phyloP scores from a whole-genome alignment of 2,797 vertebrate species.

The Craterocephalus amniculus region DNA sequence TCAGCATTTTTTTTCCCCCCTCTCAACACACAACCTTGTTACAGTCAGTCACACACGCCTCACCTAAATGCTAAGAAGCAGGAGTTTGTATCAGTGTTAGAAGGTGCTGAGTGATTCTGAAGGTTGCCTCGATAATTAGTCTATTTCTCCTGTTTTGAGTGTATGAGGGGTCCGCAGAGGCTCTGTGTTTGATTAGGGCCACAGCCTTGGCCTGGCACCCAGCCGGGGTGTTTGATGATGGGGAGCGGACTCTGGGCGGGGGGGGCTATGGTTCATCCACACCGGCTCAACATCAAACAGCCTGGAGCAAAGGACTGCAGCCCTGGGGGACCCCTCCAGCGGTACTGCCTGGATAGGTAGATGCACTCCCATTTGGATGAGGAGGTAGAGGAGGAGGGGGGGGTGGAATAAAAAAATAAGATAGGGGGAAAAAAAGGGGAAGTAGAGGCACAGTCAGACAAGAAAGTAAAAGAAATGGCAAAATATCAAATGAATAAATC shows the following conservation, averaged over 20 bases:
- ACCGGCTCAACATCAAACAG: conserved; percentile 77
- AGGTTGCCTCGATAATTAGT: conserved; percentile 75
- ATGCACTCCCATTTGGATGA: conserved; percentile 56
- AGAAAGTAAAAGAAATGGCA: conserved; percentile 7
- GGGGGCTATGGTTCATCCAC: conserved; percentile 68
- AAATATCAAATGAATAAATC: conserved; percentile 3
- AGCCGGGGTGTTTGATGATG: conserved; percentile 73
- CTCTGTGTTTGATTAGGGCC: conserved; percentile 77
- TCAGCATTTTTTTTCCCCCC: not conserved
- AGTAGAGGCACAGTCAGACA: conserved; percentile 1
- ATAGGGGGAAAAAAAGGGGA: not conserved
- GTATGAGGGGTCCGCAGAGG: conserved; percentile 59
- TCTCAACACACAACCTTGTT: conserved; percentile 9
- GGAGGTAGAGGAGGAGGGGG: conserved; percentile 2
- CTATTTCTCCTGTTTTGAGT: conserved; percentile 62
- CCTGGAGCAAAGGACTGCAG: conserved; percentile 77
- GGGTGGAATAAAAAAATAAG: conserved; percentile 4
- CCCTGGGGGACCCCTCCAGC: conserved; percentile 73
- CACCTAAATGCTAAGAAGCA: conserved; percentile 47
- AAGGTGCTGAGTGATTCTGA: conserved; percentile 63
- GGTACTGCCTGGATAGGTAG: conserved; percentile 67
- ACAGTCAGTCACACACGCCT: conserved; percentile 22
- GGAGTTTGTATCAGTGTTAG: conserved; percentile 55
- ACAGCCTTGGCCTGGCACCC: conserved; percentile 74
- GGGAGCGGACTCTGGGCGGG: conserved; percentile 66